phyloP scores from a whole-genome alignment of 2,113 vertebrate genomes.

The Macquaria ambigua region DNA sequence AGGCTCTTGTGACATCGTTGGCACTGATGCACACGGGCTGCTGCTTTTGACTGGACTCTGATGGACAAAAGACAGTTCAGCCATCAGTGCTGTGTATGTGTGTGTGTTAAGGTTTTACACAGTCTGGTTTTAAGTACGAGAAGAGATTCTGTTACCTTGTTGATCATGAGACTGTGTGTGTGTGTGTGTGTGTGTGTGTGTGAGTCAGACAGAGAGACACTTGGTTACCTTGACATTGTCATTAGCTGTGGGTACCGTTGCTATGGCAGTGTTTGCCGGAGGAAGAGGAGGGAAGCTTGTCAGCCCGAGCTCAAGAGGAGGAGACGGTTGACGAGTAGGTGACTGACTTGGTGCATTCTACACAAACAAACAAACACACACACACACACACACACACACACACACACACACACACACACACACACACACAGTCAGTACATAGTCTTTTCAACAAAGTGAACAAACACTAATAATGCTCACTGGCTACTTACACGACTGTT shows the following conservation, averaged over 20 bases:
- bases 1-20: background rate
- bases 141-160: background rate
- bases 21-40: background rate
- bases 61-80: background rate
- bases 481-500: conserved; percentile 79
- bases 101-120: background rate
- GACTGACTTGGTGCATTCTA: conserved; percentile 87
- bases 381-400: conserved; percentile 63
- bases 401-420: conserved; percentile 61
- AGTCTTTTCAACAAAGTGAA: background rate
- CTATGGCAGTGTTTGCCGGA: conserved; percentile 14
- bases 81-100: background rate
- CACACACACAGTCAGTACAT: conserved; percentile 7
- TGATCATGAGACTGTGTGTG: background rate
- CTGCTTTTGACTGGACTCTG: conserved; percentile 45
- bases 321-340: conserved; percentile 86
- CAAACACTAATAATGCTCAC: background rate
- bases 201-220: background rate
- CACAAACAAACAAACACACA: conserved; percentile 57
- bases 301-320: conserved; percentile 90
- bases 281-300: conserved; percentile 92
- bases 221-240: conserved; percentile 39
- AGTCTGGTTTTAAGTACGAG: background rate
- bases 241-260: conserved; percentile 29
- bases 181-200: conserved; percentile 14